Conservation (phyloP, 2,797 vertebrate species). For the Crypturellus tataupa region DNA sequence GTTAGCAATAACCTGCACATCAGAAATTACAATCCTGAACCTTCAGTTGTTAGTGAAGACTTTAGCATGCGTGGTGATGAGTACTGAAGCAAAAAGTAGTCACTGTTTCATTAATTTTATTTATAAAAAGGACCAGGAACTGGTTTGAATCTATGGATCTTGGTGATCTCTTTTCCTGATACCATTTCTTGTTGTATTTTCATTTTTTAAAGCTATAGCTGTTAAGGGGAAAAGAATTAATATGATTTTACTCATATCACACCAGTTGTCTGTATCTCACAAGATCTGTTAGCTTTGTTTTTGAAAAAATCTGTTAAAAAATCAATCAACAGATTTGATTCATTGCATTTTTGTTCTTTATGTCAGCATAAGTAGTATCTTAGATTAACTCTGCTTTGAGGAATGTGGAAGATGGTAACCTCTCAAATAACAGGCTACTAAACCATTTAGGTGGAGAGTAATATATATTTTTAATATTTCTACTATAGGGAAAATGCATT, state of each 20-base stretch:
- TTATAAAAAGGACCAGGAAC: conserved; percentile 1
- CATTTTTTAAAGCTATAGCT: neutral
- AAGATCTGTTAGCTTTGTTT: neutral
- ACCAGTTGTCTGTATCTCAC: neutral
- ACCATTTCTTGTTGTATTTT: neutral
- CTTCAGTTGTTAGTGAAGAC: conserved; percentile 1
- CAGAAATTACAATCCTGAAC: conserved; percentile 30
- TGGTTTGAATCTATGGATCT: conserved; percentile 34
- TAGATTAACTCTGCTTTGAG: neutral
- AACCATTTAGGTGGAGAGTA: neutral
- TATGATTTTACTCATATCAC: conserved; percentile 5
- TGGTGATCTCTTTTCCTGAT: conserved; percentile 38
- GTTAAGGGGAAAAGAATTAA: neutral
- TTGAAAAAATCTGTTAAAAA: neutral
- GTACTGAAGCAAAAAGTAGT: conserved; percentile 54
- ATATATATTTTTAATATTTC: neutral
- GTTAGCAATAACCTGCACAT: neutral
- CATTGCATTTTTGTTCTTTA: conserved; percentile 21
- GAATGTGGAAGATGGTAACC: neutral
- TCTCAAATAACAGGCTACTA: neutral
- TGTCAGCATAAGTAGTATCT: conserved; percentile 4
- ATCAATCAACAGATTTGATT: neutral
- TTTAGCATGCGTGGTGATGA: conserved; percentile 43
- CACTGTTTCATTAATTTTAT: conserved; percentile 41
- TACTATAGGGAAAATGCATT: neutral